These are phyloP conservation scores for Nycticebus coucang DNA, from an alignment of 2,113 vertebrate species.

Conservation along the genomic window DNA sequence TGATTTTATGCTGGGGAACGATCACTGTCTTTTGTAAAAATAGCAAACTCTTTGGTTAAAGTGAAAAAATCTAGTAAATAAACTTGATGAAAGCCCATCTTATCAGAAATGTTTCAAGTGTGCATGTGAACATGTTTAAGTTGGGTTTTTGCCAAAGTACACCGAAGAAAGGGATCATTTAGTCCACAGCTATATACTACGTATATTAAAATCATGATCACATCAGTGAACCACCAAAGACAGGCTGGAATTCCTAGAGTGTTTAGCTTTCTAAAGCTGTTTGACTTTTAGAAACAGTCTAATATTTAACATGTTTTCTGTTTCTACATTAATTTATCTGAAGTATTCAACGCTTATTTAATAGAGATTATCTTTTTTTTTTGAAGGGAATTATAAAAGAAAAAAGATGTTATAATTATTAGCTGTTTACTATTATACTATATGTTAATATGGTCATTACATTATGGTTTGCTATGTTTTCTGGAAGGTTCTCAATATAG, in stretches of 20 bases:
- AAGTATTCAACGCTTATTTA: neutral
- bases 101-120: conserved; percentile 13
- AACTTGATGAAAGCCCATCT: conserved; percentile 38
- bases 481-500: neutral
- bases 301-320: neutral
- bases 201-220: neutral
- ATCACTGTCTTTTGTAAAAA: conserved; percentile 74
- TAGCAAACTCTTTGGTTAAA: conserved; percentile 59
- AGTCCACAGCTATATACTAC: neutral
- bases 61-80: conserved; percentile 48
- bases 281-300: neutral
- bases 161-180: neutral
- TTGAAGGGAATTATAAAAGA: conserved; percentile 1
- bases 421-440: neutral
- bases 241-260: neutral
- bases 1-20: conserved; percentile 74
- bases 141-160: neutral
- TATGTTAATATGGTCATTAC: neutral
- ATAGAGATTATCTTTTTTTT: conserved; percentile 33
- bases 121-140: neutral
- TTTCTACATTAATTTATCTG: neutral
- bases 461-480: neutral
- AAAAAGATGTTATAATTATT: neutral
- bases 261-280: neutral
- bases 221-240: neutral